Conservation (phyloP, 2,888 invertebrate genomes). For the Candidula unifasciata region DNA sequence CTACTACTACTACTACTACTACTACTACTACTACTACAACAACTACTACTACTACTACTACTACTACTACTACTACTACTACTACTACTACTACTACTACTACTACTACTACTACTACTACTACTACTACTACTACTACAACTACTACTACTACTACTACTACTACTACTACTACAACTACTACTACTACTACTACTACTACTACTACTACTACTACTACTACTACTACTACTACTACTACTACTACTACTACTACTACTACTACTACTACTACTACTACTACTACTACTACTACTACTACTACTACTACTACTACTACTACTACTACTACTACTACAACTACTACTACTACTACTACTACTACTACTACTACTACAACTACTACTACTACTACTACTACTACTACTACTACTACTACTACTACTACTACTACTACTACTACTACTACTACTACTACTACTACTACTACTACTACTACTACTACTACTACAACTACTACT, state of each 20-base stretch:
- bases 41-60: conserved; percentile 4
- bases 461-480: conserved; percentile 13
- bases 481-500: conserved; percentile 23
- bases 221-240: background rate
- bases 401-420: background rate
- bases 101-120: background rate
- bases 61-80: conserved; percentile 9
- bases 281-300: conserved; percentile 12
- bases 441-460: conserved; percentile 23
- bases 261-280: conserved; percentile 17
- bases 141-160: conserved; percentile 4
- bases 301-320: conserved; percentile 2
- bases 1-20: background rate
- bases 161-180: conserved; percentile 3
- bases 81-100: background rate
- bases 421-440: conserved; percentile 27
- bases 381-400: conserved; percentile 22
- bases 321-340: background rate
- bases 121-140: conserved; percentile 3
- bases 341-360: conserved; percentile 4
- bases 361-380: conserved; percentile 7
- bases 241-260: conserved; percentile 2
- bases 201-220: too few species aligned
- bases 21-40: conserved; percentile 6
- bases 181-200: background rate